A percentile compares a stretch with the other conserved stretches of the same genome.
Conservation (phyloP, 2,797 vertebrate genomes). For the Spinus pinus region DNA sequence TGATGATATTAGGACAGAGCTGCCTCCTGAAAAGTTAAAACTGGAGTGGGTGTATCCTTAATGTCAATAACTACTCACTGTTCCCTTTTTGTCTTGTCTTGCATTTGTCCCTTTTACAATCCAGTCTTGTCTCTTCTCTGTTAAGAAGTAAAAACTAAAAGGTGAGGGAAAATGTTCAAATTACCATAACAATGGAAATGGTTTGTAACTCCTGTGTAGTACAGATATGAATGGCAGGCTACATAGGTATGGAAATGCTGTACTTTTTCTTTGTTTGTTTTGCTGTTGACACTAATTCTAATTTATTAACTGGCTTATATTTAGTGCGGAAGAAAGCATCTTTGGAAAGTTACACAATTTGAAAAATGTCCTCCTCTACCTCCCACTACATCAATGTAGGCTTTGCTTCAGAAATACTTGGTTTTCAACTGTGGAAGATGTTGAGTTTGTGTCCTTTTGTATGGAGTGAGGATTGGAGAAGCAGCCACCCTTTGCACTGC, state of each 20-base stretch:
- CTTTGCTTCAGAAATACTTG: background rate
- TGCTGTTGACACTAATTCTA: background rate
- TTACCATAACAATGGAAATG: background rate
- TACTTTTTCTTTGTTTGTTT: background rate
- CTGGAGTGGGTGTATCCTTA: constrained; percentile 99
- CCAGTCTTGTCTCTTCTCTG: background rate
- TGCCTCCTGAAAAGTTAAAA: constrained; percentile 93
- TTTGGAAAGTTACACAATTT: background rate
- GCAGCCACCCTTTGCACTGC: background rate
- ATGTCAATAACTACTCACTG: background rate
- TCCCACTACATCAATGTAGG: background rate
- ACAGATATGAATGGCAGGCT: background rate
- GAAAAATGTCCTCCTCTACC: background rate
- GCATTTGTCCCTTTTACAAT: background rate
- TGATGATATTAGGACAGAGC: constrained; percentile 89
- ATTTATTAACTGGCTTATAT: background rate
- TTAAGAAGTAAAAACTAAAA: background rate
- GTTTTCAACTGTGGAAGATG: background rate
- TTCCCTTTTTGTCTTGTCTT: background rate
- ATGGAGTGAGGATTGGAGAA: background rate
- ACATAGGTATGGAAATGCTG: background rate
- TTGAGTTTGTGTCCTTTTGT: background rate
- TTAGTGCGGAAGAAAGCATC: background rate
- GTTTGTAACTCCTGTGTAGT: background rate
- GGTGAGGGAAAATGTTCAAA: background rate